A percentile compares a stretch with the other conserved stretches of the same genome.
Evolutionary conservation across 2,113 vertebrate species (phyloP).

Genomic region (Hoplias malabaricus): DNA sequence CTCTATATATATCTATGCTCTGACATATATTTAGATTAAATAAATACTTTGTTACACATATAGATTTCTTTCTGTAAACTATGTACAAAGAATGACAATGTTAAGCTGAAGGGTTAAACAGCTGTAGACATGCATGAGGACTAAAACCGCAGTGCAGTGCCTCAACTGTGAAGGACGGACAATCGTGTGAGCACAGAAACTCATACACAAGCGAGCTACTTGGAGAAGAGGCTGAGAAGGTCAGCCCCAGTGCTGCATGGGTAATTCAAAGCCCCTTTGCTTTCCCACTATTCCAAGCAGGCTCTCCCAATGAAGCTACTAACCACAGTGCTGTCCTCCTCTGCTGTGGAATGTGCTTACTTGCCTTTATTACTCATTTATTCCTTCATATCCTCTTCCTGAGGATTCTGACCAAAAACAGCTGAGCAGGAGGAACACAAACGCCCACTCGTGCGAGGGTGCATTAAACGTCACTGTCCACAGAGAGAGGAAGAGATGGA

Average conservation of each 20-base stretch:
- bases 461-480: slow-evolving; percentile 63
- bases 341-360: no score
- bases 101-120: slow-evolving; percentile 70
- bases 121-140: slow-evolving; percentile 53
- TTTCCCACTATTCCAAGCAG: slow-evolving; percentile 38
- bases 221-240: background rate
- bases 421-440: slow-evolving; percentile 24
- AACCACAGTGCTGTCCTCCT: slow-evolving; percentile 49
- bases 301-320: slow-evolving; percentile 27
- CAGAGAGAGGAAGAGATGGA: slow-evolving; percentile 63
- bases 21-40: slow-evolving; percentile 68
- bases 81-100: slow-evolving; percentile 72
- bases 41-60: slow-evolving; percentile 75
- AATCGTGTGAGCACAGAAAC: background rate
- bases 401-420: slow-evolving; percentile 44
- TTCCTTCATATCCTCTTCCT: slow-evolving; percentile 37
- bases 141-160: slow-evolving; percentile 45
- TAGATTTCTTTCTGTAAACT: slow-evolving; percentile 66
- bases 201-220: background rate
- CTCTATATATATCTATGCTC: slow-evolving; percentile 56
- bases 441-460: slow-evolving; percentile 14
- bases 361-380: slow-evolving; percentile 46
- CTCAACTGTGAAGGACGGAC: background rate
- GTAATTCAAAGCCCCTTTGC: slow-evolving; percentile 12
- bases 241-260: slow-evolving; percentile 8